phyloP scores from a whole-genome alignment of 2,797 vertebrate species.

The Coregonus sp. region DNA sequence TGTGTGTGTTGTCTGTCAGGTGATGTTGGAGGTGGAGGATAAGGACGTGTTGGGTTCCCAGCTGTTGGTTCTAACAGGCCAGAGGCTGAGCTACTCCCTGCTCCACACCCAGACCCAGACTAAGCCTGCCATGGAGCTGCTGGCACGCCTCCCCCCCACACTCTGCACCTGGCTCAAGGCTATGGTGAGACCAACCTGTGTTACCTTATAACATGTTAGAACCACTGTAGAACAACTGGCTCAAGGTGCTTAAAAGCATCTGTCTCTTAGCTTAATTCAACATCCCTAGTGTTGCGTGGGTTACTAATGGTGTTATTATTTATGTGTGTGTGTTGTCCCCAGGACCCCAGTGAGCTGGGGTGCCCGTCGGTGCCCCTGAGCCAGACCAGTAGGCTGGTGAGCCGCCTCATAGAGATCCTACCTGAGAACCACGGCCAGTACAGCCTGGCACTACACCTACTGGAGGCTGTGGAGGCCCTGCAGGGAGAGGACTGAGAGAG shows the following conservation, averaged over 20 bases:
- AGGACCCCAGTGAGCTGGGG: conserved; percentile 91
- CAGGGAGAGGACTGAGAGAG: conserved; percentile 63
- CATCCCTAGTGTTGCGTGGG: neutral
- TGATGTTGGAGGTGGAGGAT: conserved; percentile 89
- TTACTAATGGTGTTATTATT: neutral
- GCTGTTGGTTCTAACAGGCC: conserved; percentile 88
- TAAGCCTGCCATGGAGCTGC: conserved; percentile 88
- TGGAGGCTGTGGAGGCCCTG: conserved; percentile 88
- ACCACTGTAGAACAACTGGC: neutral
- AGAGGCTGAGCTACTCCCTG: conserved; percentile 87
- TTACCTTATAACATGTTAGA: neutral
- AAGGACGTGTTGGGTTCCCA: conserved; percentile 95
- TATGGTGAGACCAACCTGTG: conserved; percentile 80
- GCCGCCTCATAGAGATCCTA: conserved; percentile 87
- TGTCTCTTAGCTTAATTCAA: neutral
- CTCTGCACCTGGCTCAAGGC: conserved; percentile 99
- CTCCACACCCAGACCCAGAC: conserved; percentile 85
- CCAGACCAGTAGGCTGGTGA: conserved; percentile 83
- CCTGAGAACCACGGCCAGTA: conserved; percentile 96
- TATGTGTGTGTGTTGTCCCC: conserved; percentile 12
- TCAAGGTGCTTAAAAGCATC: neutral
- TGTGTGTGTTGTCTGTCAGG: conserved; percentile 65
- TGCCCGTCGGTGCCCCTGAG: conserved; percentile 83
- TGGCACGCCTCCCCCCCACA: conserved; percentile 88
- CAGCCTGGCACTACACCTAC: conserved; percentile 87